These are phyloP conservation scores for Ametastegia equiseti DNA, from an alignment of 2,888 invertebrate species.

Conservation along the genomic window DNA sequence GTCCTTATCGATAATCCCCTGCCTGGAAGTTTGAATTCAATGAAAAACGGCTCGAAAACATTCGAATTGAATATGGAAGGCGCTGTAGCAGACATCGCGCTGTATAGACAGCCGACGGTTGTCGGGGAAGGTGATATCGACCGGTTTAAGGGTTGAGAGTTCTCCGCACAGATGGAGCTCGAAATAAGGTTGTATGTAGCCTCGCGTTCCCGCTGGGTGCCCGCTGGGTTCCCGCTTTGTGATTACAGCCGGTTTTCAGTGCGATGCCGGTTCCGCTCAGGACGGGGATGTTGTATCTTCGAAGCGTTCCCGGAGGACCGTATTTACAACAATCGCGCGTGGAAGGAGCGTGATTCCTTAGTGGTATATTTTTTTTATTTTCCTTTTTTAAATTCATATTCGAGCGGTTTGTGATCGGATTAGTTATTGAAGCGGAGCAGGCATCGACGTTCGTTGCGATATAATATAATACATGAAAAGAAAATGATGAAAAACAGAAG, in stretches of 20 bases:
- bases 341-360: constrained; percentile 17
- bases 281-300: constrained; percentile 63
- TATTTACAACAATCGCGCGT: constrained; percentile 34
- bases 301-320: constrained; percentile 51
- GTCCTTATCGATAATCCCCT: neutral
- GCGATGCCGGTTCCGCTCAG: constrained; percentile 64
- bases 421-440: neutral
- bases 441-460: neutral
- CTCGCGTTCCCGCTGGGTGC: too few species aligned
- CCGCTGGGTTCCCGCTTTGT: constrained; percentile 50
- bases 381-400: too few species aligned
- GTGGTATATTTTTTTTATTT: too few species aligned
- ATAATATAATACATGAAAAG: too few species aligned
- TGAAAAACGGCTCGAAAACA: neutral
- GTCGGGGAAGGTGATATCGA: constrained; percentile 37
- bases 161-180: constrained; percentile 44
- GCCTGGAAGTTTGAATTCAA: neutral
- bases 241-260: constrained; percentile 62
- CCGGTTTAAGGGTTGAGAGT: constrained; percentile 31
- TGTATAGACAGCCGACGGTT: too few species aligned
- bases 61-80: neutral
- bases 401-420: too few species aligned
- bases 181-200: neutral
- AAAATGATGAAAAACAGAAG: too few species aligned
- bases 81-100: constrained; percentile 20